A percentile compares a stretch with the other conserved stretches of the same genome.
phyloP scores from a whole-genome alignment of 2,113 vertebrate species.

The Laterallus jamaicensis region DNA sequence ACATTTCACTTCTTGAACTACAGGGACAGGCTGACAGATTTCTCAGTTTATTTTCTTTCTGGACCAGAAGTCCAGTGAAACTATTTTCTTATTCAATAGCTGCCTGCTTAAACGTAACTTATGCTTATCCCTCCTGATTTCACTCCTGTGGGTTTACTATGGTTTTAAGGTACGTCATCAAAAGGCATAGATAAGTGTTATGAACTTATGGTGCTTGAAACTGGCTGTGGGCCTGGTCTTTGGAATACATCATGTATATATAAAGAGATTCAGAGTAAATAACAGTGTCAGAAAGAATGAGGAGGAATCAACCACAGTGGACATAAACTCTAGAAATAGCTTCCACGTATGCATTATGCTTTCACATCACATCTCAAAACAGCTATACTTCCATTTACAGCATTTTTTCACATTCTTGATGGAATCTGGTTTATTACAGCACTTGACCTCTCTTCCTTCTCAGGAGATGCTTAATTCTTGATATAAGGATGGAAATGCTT shows the following conservation, averaged over 20 bases:
- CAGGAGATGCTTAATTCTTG: slow-evolving; percentile 34
- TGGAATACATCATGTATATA: not conserved
- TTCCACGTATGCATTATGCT: not conserved
- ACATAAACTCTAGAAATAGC: slow-evolving; percentile 16
- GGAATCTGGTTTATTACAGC: slow-evolving; percentile 46
- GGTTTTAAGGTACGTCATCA: not conserved
- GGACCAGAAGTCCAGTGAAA: not conserved
- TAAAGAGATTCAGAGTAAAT: not conserved
- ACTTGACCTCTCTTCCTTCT: slow-evolving; percentile 46
- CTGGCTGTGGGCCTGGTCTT: not conserved
- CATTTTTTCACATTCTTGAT: slow-evolving; percentile 19
- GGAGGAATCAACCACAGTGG: slow-evolving; percentile 7
- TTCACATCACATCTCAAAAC: slow-evolving; percentile 19
- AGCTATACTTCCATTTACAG: slow-evolving; percentile 14
- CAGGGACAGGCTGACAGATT: not conserved
- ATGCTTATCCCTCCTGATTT: not conserved
- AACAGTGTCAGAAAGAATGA: slow-evolving; percentile 23
- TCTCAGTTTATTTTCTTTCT: not conserved
- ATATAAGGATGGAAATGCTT: slow-evolving; percentile 32
- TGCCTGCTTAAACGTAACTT: not conserved
- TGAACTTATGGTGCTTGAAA: not conserved
- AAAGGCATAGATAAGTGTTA: not conserved
- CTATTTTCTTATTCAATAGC: not conserved
- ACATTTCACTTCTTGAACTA: not conserved
- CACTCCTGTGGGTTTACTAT: not conserved